Evolutionary conservation across 92 coral and sea anemone genomes (phyloP).

Genomic region (Parazoanthus darwini): DNA sequence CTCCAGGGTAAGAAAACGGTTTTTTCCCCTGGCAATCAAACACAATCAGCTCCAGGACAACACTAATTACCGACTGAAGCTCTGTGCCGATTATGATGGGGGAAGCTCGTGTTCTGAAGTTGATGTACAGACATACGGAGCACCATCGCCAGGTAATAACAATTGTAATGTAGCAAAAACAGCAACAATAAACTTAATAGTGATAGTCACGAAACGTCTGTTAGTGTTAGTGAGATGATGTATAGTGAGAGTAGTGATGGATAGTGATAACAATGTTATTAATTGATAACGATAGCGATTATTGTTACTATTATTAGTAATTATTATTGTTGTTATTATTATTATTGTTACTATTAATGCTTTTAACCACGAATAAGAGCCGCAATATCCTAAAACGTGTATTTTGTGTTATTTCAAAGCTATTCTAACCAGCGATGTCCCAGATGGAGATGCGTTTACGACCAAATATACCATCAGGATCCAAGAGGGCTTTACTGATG

Average conservation of each 20-base stretch:
- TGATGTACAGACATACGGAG: slow-evolving; percentile 14
- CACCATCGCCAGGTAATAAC: slow-evolving; percentile 1
- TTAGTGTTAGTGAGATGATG: neutral
- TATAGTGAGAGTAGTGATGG: too few relatives aligned
- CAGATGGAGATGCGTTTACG: slow-evolving; percentile 2
- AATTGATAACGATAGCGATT: neutral
- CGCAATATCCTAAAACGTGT: neutral
- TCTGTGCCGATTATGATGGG: slow-evolving; percentile 3
- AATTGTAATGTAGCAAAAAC: too few relatives aligned
- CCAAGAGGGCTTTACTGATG: neutral
- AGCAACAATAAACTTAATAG: too few relatives aligned
- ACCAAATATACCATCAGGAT: neutral
- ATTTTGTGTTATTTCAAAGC: neutral
- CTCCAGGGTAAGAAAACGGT: neutral
- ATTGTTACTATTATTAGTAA: neutral
- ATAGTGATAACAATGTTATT: too few relatives aligned
- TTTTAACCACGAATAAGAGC: too few relatives aligned
- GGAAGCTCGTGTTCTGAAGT: slow-evolving; percentile 3
- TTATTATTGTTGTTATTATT: neutral
- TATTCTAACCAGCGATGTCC: neutral
- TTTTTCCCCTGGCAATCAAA: slow-evolving; percentile 11
- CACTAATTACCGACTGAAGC: slow-evolving; percentile 13
- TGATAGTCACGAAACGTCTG: neutral
- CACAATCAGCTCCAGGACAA: neutral
- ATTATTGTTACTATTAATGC: neutral